Base-by-base conservation (phyloP, 2,888 invertebrate species). In the Trichogramma evanescens region DNA sequence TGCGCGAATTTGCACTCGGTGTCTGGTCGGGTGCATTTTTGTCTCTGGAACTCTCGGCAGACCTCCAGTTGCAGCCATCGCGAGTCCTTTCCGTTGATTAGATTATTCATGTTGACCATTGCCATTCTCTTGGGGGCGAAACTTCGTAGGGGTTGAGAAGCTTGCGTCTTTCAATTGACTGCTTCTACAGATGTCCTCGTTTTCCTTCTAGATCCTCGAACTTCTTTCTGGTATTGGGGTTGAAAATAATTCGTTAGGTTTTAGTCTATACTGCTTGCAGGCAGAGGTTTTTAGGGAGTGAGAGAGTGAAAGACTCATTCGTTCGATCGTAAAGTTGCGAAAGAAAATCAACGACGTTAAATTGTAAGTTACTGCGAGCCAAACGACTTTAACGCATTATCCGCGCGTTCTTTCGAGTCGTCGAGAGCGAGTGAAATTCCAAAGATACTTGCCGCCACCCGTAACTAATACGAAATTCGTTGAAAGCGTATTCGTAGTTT, bases 1-100 rank as follows among this genome's bases (percentile, higher is more conserved):
- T 99, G 99, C 71, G 99, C 98, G 82, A 98, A 99, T 86, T 99
- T 99, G 89, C 99, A 99, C 83, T 99, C 98, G 79, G 95, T 93
- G 84, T 99, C 98, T 68, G 95, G 92, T 79, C 99, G 89, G 76
- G 96, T 93, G 84, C 99, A 99, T 86, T 98, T 98, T 87, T 96
- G 97, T 81, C 99, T 88, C 85, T 98, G 97, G 84, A 94, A 99
- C 84, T 99, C 99, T 73, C 98, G 89, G 86, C 94, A 95, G 80
- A 98, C 99, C 84, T 99, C 99, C 80, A 99, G 86, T 82, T 99
- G 98, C 76, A 99, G 88, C 99, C 99, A 99, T 80, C 98, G 92
- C 73, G 97, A 97, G 86, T 99, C 99, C 84, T 98, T 99, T 79
- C 94, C 95, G 83, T 94, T 95, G 78, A 95, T 86, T 78, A 95